Percentiles rank a stretch among this genome's conserved stretches.
Evolutionary conservation across 2,797 vertebrate genomes (phyloP).

Genomic region (Erethizon dorsatum): DNA sequence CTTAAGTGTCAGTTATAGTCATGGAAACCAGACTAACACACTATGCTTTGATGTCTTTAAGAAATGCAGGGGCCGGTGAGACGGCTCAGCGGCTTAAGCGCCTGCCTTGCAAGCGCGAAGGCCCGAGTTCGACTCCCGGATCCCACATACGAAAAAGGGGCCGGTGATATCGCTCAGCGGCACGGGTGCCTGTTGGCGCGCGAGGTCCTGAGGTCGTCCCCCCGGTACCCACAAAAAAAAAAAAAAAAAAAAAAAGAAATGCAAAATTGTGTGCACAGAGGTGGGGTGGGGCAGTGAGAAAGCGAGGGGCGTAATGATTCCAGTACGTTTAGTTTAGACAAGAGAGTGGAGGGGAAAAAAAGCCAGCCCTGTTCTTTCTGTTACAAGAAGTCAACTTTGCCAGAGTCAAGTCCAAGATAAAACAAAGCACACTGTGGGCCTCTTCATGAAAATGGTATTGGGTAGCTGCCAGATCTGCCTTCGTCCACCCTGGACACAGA

Average conservation of each 20-base stretch:
- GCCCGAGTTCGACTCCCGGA: no score
- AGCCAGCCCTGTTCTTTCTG: neutral
- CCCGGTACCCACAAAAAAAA: no score
- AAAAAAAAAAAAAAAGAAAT: no score
- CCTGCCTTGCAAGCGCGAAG: no score
- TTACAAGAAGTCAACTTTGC: neutral
- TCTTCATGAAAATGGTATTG: neutral
- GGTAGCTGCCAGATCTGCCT: neutral
- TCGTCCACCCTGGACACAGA: neutral
- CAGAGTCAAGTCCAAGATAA: neutral
- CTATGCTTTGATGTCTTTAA: neutral
- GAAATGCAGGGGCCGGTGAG: no score
- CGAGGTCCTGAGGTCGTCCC: no score
- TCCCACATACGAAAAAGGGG: no score
- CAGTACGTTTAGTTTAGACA: neutral
- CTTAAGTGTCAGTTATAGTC: neutral
- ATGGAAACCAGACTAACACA: neutral
- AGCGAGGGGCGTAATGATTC: neutral
- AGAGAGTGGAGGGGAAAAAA: neutral
- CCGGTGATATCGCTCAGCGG: no score
- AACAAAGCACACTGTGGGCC: neutral
- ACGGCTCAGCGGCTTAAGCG: no score
- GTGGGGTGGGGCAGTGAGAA: fast-evolving
- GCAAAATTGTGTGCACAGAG: neutral
- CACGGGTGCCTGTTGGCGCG: no score